These are phyloP conservation scores for Drosophila setosimentum DNA, from an alignment of 2,888 invertebrate genomes.

Conservation along the genomic window DNA sequence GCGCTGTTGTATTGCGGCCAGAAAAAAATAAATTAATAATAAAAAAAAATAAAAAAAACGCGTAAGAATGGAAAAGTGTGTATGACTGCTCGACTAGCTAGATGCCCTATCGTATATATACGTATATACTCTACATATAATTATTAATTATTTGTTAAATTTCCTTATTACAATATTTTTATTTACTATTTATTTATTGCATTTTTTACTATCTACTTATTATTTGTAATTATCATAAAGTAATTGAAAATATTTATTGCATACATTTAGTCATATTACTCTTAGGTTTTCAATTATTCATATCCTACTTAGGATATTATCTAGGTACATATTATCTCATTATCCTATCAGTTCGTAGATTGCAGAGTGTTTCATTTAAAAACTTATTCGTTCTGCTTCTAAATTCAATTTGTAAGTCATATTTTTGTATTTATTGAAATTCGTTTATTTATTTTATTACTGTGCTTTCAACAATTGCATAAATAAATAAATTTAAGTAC, in stretches of 20 bases:
- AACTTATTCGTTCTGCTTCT: not conserved
- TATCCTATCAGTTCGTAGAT: not conserved
- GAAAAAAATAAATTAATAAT: slow-evolving; percentile 26
- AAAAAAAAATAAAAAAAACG: slow-evolving; percentile 29
- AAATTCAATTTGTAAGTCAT: not conserved
- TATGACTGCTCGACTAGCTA: slow-evolving; percentile 5
- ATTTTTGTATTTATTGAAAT: not conserved
- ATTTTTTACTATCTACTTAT: not conserved
- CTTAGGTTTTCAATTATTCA: not conserved
- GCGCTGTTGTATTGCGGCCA: slow-evolving; percentile 29
- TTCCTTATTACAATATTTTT: not conserved
- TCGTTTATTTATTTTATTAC: not conserved
- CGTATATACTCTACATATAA: no score
- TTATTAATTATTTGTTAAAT: not conserved
- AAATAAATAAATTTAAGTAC: not conserved
- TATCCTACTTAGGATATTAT: not conserved
- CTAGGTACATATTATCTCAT: not conserved
- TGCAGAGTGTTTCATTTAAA: not conserved
- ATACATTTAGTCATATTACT: not conserved
- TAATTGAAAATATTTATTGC: not conserved
- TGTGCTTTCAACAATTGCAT: not conserved
- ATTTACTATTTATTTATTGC: not conserved
- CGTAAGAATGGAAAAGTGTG: slow-evolving; percentile 14
- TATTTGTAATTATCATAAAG: not conserved
- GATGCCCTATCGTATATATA: slow-evolving; percentile 16